Percentiles rank a stretch among this genome's conserved stretches.
These are phyloP conservation scores for Lerista edwardsae DNA, from an alignment of 2,797 vertebrate genomes.

Conservation along the genomic window DNA sequence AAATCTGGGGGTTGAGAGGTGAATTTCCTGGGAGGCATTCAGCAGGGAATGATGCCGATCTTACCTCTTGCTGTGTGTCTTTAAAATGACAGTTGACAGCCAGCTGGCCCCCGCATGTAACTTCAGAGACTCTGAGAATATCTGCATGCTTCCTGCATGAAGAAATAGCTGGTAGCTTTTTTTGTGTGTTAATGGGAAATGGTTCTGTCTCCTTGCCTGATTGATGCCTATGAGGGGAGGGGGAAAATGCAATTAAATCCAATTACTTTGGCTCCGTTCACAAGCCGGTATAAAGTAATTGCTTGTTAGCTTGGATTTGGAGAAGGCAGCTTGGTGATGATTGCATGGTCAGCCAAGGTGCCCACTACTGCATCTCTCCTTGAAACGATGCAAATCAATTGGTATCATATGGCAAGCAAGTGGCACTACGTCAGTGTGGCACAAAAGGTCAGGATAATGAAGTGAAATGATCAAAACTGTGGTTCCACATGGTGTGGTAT, in stretches of 20 bases:
- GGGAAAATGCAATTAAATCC: conserved; percentile 28
- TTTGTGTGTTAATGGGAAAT: not conserved
- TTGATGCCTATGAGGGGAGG: not conserved
- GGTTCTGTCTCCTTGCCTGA: not conserved
- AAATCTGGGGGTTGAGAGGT: not conserved
- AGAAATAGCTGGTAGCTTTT: not conserved
- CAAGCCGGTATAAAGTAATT: conserved; percentile 24
- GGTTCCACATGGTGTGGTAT: not conserved
- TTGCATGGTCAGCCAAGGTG: not conserved
- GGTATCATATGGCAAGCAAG: not conserved
- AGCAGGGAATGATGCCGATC: conserved; percentile 10
- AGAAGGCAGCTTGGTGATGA: not conserved
- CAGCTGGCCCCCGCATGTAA: not conserved
- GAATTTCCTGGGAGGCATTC: conserved; percentile 1
- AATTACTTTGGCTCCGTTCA: not conserved
- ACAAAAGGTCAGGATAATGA: not conserved
- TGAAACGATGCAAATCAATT: not conserved
- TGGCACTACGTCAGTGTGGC: not conserved
- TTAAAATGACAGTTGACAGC: not conserved
- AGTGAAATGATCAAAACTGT: not conserved
- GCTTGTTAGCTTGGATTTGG: not conserved
- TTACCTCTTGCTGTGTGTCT: not conserved
- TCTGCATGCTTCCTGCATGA: not conserved
- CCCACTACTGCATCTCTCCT: not conserved
- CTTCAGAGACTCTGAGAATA: conserved; percentile 1